Conservation (phyloP, 1,140 invertebrate species). For the Zophobas morio region DNA sequence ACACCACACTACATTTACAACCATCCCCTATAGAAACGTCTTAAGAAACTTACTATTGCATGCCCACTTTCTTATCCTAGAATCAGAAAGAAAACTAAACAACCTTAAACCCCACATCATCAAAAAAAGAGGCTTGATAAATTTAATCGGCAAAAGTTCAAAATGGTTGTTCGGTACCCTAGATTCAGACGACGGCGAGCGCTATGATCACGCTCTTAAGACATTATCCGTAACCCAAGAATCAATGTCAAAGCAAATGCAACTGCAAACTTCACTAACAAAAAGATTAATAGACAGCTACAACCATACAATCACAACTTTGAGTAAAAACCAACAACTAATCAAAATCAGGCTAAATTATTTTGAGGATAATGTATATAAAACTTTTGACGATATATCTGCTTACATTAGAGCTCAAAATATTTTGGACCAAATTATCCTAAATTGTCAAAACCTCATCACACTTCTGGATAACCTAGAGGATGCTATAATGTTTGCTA, state of each 20-base stretch:
- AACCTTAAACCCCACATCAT: neutral
- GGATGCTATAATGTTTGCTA: slow-evolving; percentile 42
- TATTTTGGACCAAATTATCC: neutral
- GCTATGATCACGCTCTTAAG: neutral
- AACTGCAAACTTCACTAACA: neutral
- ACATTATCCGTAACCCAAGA: slow-evolving; percentile 7
- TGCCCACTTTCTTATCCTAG: slow-evolving; percentile 14
- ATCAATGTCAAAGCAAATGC: too few relatives aligned
- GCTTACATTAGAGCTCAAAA: slow-evolving; percentile 21
- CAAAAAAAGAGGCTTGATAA: too few relatives aligned
- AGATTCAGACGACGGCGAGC: slow-evolving; percentile 5
- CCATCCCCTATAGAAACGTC: neutral
- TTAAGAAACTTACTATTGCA: slow-evolving; percentile 1
- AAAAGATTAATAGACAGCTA: slow-evolving; percentile 21
- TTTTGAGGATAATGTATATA: neutral
- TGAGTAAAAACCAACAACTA: slow-evolving; percentile 20
- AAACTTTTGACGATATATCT: neutral
- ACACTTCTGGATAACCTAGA: slow-evolving; percentile 25
- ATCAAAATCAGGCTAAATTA: slow-evolving; percentile 14
- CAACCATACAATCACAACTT: slow-evolving; percentile 5
- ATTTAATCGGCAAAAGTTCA: too few relatives aligned
- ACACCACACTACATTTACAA: neutral
- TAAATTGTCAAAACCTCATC: too few relatives aligned
- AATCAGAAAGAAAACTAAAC: slow-evolving; percentile 23
- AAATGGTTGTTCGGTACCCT: slow-evolving; percentile 2